Conservation (phyloP, 2,888 invertebrate genomes). For the Rotaria sp. region DNA sequence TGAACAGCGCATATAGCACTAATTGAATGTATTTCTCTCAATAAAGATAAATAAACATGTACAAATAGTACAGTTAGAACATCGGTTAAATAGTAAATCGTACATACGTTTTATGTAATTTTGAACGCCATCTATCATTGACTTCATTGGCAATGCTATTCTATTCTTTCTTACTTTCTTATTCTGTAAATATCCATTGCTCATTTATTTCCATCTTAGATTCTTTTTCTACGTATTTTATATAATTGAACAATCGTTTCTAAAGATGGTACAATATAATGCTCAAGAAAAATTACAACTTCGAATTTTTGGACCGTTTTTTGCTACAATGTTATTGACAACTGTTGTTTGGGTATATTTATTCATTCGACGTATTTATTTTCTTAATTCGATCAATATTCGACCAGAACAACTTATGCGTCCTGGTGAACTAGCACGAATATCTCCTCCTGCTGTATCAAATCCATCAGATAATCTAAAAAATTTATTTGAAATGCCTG, state of each 20-base stretch:
- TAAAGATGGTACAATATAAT: not conserved
- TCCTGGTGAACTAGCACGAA: not conserved
- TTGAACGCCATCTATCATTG: too few species aligned
- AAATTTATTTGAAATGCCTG: not conserved
- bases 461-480: slow-evolving; percentile 9
- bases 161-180: too few species aligned
- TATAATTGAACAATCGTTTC: not conserved
- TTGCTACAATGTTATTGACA: not conserved
- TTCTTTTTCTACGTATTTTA: too few species aligned
- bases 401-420: not conserved
- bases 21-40: too few species aligned
- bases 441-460: not conserved
- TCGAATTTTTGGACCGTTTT: not conserved
- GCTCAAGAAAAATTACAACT: not conserved
- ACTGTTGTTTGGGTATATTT: not conserved
- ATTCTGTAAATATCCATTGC: too few species aligned
- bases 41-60: too few species aligned
- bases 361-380: not conserved
- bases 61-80: too few species aligned
- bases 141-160: too few species aligned
- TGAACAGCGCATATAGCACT: too few species aligned
- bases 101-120: too few species aligned
- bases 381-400: not conserved
- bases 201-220: too few species aligned
- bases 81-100: too few species aligned